A percentile compares a stretch with the other conserved stretches of the same genome.
These are phyloP conservation scores for Tetheella fluctuosa DNA, from an alignment of 2,888 invertebrate species.

Conservation along the genomic window DNA sequence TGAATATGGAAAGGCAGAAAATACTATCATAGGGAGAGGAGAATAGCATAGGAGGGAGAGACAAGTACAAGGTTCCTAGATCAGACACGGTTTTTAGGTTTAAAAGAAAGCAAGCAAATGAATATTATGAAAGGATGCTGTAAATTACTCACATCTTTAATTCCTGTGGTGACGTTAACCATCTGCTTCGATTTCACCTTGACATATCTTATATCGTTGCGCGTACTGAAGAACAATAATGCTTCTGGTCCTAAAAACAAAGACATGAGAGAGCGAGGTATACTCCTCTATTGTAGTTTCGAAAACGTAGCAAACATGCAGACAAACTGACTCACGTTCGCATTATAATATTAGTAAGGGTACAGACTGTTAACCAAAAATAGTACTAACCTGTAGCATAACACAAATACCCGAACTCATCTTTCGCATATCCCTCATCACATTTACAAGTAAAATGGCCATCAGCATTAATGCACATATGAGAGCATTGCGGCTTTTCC, in stretches of 20 bases:
- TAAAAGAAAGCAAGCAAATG: too few species aligned
- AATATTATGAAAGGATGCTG: too few species aligned
- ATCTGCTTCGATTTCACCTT: conserved; percentile 83
- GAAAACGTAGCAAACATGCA: too few species aligned
- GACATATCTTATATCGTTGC: conserved; percentile 86
- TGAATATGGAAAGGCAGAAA: too few species aligned
- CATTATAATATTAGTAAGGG: too few species aligned
- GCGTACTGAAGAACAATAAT: conserved; percentile 87
- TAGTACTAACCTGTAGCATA: conserved; percentile 56
- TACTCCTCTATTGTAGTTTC: too few species aligned
- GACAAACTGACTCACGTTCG: too few species aligned
- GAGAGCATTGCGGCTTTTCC: conserved; percentile 87
- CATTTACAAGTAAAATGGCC: conserved; percentile 87
- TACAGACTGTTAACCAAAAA: too few species aligned
- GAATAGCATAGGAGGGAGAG: too few species aligned
- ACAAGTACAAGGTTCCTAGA: too few species aligned
- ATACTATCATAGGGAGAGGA: too few species aligned
- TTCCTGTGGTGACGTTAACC: conserved; percentile 56
- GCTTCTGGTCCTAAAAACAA: conserved; percentile 84
- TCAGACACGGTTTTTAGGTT: too few species aligned
- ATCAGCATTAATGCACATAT: conserved; percentile 84
- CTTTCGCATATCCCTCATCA: conserved; percentile 66
- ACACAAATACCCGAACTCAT: conserved; percentile 53
- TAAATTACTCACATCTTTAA: conserved; percentile 65
- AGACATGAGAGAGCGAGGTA: not conserved